Percentiles rank a stretch among this genome's conserved stretches.
phyloP scores from a whole-genome alignment of 2,797 vertebrate genomes.

The Potorous gilbertii region DNA sequence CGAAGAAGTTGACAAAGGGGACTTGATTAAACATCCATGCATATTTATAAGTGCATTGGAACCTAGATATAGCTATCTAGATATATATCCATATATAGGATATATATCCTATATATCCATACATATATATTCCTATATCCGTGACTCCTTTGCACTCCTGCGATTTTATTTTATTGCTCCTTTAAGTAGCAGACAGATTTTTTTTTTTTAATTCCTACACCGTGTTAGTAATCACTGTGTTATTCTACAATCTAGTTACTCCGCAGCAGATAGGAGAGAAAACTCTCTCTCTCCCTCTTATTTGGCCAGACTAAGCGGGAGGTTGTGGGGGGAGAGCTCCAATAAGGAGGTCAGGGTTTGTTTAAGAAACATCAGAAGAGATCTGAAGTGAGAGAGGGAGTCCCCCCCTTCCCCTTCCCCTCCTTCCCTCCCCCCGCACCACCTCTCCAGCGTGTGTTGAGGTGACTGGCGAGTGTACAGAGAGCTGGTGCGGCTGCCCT shows the following conservation, averaged over 20 bases:
- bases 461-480: conserved; percentile 70
- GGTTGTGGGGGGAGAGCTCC: conserved; percentile 42
- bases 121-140: not conserved
- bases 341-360: conserved; percentile 66
- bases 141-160: not conserved
- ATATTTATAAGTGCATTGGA: conserved; percentile 47
- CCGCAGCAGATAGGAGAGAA: conserved; percentile 68
- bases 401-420: conserved; percentile 57
- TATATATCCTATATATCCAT: not conserved
- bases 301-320: conserved; percentile 61
- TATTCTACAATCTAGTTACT: conserved; percentile 71
- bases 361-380: conserved; percentile 45
- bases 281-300: conserved; percentile 63
- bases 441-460: conserved; percentile 52
- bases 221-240: conserved; percentile 57
- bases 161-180: conserved; percentile 50
- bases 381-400: conserved; percentile 53
- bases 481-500: conserved; percentile 75
- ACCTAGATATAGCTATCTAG: conserved; percentile 35
- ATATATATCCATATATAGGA: conserved; percentile 6
- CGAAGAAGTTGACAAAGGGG: conserved; percentile 76
- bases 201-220: conserved; percentile 50
- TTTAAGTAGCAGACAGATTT: conserved; percentile 49
- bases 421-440: conserved; percentile 31
- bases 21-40: conserved; percentile 59